Evolutionary conservation across 1,140 invertebrate genomes (phyloP).

Genomic region (Brachionus plicatilis): DNA sequence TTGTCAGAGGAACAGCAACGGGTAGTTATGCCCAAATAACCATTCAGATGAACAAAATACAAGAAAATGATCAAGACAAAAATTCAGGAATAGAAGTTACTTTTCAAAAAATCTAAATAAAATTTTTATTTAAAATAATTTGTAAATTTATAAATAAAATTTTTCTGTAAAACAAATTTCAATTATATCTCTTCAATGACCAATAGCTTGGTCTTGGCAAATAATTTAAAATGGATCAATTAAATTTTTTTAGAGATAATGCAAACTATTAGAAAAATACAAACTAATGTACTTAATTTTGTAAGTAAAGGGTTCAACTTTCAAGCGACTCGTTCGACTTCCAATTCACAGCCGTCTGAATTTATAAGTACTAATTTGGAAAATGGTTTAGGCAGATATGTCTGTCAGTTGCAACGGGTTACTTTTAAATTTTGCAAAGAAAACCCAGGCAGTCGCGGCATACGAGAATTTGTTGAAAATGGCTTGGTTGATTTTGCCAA

Average conservation of each 20-base stretch:
- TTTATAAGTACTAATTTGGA: constrained; percentile 33
- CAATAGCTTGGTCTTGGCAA: not conserved
- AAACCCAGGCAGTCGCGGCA: not conserved
- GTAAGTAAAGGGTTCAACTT: not conserved
- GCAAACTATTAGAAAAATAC: not conserved
- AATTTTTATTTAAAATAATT: not conserved
- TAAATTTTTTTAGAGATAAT: not conserved
- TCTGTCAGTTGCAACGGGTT: constrained; percentile 40
- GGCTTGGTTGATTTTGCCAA: constrained; percentile 29
- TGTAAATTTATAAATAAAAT: not conserved
- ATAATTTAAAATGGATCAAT: not conserved
- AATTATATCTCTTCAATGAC: not conserved
- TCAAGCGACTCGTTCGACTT: not conserved
- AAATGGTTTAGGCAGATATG: constrained; percentile 39
- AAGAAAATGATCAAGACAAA: not conserved
- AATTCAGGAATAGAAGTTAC: not conserved
- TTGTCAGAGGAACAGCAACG: constrained; percentile 21
- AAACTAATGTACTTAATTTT: constrained; percentile 25
- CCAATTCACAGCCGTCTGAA: constrained; percentile 1
- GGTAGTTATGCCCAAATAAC: constrained; percentile 24
- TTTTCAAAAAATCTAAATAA: constrained; percentile 33
- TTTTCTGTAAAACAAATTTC: no score
- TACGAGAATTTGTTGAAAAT: constrained; percentile 34
- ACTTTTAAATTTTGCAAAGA: constrained; percentile 42
- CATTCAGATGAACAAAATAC: not conserved